These are phyloP conservation scores for Orbicella faveolata DNA, from an alignment of 64 coral and sea anemone genomes.

Conservation along the genomic window DNA sequence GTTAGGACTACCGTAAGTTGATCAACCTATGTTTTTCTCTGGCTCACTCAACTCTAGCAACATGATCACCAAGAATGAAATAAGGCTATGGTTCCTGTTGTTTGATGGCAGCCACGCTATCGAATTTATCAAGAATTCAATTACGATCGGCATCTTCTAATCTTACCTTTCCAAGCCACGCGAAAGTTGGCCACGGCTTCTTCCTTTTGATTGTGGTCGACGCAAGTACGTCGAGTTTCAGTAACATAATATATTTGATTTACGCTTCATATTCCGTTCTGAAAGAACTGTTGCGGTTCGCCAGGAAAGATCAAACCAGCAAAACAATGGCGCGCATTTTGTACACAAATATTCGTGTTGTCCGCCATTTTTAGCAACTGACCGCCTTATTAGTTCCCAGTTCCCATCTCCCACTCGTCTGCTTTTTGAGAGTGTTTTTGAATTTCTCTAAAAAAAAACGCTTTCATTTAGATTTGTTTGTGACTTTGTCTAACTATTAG, in stretches of 20 bases:
- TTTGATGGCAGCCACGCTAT: too few species aligned
- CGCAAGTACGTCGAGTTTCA: constrained; percentile 69
- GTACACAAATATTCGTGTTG: constrained; percentile 35
- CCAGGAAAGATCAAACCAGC: background rate
- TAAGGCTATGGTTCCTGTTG: too few species aligned
- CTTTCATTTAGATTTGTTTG: background rate
- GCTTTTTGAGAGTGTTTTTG: background rate
- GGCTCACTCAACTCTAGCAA: too few species aligned
- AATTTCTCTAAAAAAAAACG: background rate
- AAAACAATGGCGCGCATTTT: background rate
- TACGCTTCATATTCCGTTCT: background rate
- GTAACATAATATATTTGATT: constrained; percentile 60
- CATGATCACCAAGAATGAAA: too few species aligned
- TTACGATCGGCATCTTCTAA: background rate
- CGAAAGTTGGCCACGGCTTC: constrained; percentile 90
- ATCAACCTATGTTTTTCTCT: too few species aligned
- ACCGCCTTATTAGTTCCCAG: background rate
- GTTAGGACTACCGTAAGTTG: too few species aligned
- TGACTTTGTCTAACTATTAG: background rate
- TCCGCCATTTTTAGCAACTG: constrained; percentile 40
- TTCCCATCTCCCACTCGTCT: background rate
- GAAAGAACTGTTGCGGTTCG: background rate
- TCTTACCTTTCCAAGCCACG: constrained; percentile 90
- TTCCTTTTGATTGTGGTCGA: constrained; percentile 95
- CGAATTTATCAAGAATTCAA: background rate